Evolutionary conservation across 2,888 invertebrate species (phyloP), one percentile per base, ranked within the genome.

Genomic region (Mythimna lalbum): DNA sequence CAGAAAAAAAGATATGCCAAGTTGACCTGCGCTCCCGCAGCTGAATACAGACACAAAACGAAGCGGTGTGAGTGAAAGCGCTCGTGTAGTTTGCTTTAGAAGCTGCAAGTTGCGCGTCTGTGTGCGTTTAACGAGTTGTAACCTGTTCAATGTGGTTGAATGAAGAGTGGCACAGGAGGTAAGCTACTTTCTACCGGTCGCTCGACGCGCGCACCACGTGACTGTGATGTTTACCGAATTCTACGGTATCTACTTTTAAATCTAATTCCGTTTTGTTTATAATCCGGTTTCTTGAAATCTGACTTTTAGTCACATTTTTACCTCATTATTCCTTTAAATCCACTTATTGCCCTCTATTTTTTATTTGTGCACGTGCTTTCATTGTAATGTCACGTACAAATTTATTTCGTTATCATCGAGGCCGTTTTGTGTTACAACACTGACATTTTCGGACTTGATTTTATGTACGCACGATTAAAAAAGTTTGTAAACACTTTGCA

Each of bases 101-200:
- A 86, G 82, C 78, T 85, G 80, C 80, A 75, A 64, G 68, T 61
- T 81, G 63, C 86, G 72, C 77, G 81, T 80, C 63, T 85, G 92
- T 93, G 93, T 93, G 93, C 73, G 92, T 90, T 84, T 81, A 91
- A 89, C 93, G 87, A 93, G 93, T 92, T 88, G 90, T 90, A 94
- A 95, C 95, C 93, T 94, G 95, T 95, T 94, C 92, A 87, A 87
- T 89, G 90, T 90, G 90, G 90, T 89, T 95, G 93, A 95, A 95
- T 95, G 94, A 94, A 95, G 94, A 95, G 93, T 93, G 91, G 93
- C 91, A 89, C 92, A 93, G 91, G 93, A 94, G 93, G 94, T 93
- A 93, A 92, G 93, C 94, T 94, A 95, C 95, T 95, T 95, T 95
- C 95, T 95, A 95, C 93, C 91, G 89, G 91, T 89, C 88, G 87